Base-by-base conservation (phyloP, 2,888 invertebrate genomes). In the Limnephilus marmoratus region DNA sequence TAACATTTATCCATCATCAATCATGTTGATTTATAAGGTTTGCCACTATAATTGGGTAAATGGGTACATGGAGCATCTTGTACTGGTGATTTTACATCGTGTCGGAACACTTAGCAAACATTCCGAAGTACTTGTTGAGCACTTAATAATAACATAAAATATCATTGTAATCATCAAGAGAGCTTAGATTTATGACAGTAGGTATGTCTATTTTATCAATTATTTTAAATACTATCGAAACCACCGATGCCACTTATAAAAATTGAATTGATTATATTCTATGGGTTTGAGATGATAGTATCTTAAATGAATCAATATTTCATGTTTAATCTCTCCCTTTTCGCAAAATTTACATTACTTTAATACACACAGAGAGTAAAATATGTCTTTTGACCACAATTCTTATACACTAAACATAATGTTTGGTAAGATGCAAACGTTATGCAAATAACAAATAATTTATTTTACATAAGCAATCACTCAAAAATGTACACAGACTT, bases 261-360 rank as follows among this genome's bases (percentile, higher is more conserved):
- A n/a, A 86, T 45, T 86, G 86, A 86, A 34, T 11, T 86, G 34
- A 34, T 83, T 45, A 45, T 49, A n/a, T 45, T 45, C 24, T 86
- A 45, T 86, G 41, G 29, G 15, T 86, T 29, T 29, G 29, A 86
- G 13, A n/a, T n/a, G 24, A 83, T 83, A 41, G 24, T 68, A 68
- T 68, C 7, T n/a, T 68, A 7, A n/a, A 18, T 18, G 49, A 49
- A 49, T 49, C 49, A 49, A 49, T 68, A 68, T 18, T 68, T 24
- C 68, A 68, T 68, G 24, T 24, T 24, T 68, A 68, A 68, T 68
- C 68, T 68, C 68, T 68, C 9, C 68, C n/a, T 68, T 24, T 68
- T 83, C 24, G 11, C 9, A 86, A 86, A 29, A n/a, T 86, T 12
- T 86, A 86, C 45, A 45, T 86, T 37, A 86, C 49, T 86, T 49